Evolutionary conservation across 2,113 vertebrate species (phyloP).

Genomic region (Grantiella picta): DNA sequence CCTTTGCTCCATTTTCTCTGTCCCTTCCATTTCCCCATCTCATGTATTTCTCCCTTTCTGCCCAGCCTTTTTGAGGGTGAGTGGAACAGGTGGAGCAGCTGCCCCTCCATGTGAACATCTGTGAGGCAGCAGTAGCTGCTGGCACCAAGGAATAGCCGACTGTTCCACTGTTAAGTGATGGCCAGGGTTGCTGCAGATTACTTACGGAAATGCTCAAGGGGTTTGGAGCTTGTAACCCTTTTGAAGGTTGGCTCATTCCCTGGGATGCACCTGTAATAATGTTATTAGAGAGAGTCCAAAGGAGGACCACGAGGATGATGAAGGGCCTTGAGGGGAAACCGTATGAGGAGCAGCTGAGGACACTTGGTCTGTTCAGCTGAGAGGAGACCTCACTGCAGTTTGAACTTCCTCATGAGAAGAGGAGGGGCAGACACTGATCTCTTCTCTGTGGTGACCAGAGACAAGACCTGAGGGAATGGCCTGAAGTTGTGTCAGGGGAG

Average conservation of each 20-base stretch:
- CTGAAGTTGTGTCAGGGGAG: neutral
- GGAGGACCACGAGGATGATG: neutral
- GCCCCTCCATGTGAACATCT: neutral
- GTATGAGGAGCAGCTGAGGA: neutral
- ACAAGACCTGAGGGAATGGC: neutral
- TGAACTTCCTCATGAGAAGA: fast-evolving
- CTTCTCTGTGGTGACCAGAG: neutral
- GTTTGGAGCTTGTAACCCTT: neutral
- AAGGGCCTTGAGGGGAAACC: neutral
- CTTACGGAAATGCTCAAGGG: fast-evolving
- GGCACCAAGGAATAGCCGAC: neutral
- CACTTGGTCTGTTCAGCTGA: neutral
- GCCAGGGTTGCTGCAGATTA: neutral
- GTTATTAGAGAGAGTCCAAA: neutral
- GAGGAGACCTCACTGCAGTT: neutral
- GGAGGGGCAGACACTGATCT: neutral
- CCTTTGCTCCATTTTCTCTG: neutral
- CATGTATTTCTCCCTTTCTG: neutral
- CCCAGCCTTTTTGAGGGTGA: neutral
- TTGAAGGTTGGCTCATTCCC: neutral
- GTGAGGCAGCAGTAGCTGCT: neutral
- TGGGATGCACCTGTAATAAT: neutral
- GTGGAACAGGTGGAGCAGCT: neutral
- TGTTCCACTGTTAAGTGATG: neutral
- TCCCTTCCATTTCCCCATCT: neutral